Base-by-base conservation (phyloP, 2,888 invertebrate species). In the Spisula solida region DNA sequence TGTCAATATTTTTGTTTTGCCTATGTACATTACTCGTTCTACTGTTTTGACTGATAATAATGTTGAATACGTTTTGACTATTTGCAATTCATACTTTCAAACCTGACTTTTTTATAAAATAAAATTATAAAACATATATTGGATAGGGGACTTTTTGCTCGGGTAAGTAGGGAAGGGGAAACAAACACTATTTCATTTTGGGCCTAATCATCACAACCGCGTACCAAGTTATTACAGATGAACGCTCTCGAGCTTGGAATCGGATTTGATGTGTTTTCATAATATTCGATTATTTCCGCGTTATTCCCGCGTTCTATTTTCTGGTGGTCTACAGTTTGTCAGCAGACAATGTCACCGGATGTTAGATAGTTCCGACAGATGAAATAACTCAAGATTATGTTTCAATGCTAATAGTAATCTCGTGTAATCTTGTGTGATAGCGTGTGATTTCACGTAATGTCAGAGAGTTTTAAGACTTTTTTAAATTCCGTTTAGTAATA, bases 231-330 rank as follows among this genome's bases (percentile, higher is more conserved):
- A n/a, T 66, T 66, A 12, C 60, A 66, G 60, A 25, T 25, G 60
- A 66, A 66, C n/a, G 25, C 60, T 66, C 60, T 66, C 60, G n/a
- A 34, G 31, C 47, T 10, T n/a, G 47, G 56, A 88, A 79, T 80
- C 34, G 0, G 31, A 78, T 79, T 82, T 56, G 82, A 60, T 66
- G 51, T 88, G 88, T 88, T 88, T 88, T 86, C 86, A 88, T 88
- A 88, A 88, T 81, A 86, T 83, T 80, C 55, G 80, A 86, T 86
- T 85, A 88, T 86, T 82, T 86, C 41, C 41, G 41, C 41, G 41
- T 41, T 41, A 41, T 41, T 56, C 55, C 56, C 60, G n/a, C 48
- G 60, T 78, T 82, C 66, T 56, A 34, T 55, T 78, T 12, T 16
- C 70, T 80, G 88, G 88, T 88, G 88, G 88, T 88, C 88, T 82